Evolutionary conservation across 2,113 vertebrate genomes (phyloP).

Genomic region (Anoplopoma fimbria): DNA sequence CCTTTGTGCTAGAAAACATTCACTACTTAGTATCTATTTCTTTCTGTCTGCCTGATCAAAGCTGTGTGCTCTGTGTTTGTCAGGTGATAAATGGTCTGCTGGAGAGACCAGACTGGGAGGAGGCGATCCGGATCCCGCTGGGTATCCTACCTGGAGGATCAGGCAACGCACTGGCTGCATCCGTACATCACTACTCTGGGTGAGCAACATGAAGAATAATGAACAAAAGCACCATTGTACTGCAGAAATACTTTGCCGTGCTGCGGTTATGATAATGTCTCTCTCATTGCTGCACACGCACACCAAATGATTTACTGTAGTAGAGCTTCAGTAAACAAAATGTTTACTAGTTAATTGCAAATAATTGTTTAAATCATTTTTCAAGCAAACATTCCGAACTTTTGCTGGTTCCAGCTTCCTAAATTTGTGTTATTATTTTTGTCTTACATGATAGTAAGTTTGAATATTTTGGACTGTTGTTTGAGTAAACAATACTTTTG

Average conservation of each 20-base stretch:
- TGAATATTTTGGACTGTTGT: too few relatives aligned
- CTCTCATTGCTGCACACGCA: neutral
- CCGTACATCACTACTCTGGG: conserved; percentile 92
- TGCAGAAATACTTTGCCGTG: too few relatives aligned
- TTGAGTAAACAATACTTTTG: neutral
- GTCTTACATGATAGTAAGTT: neutral
- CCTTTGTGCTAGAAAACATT: neutral
- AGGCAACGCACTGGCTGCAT: conserved; percentile 92
- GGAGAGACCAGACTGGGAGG: conserved; percentile 91
- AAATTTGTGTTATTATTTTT: neutral
- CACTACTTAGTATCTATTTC: neutral
- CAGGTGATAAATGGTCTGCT: conserved; percentile 96
- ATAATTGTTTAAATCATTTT: neutral
- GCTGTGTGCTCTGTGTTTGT: conserved; percentile 24
- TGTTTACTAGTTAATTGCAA: neutral
- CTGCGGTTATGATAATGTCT: neutral
- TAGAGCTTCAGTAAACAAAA: neutral
- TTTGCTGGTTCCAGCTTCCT: neutral
- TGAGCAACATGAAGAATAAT: conserved; percentile 72
- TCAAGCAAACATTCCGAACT: too few relatives aligned
- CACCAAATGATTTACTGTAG: neutral
- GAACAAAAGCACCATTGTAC: neutral
- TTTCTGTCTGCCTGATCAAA: neutral
- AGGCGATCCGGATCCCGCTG: conserved; percentile 87
- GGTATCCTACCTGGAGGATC: conserved; percentile 94